A percentile compares a stretch with the other conserved stretches of the same genome.
phyloP scores from a whole-genome alignment of 1,140 invertebrate genomes.

The Delia radicum region DNA sequence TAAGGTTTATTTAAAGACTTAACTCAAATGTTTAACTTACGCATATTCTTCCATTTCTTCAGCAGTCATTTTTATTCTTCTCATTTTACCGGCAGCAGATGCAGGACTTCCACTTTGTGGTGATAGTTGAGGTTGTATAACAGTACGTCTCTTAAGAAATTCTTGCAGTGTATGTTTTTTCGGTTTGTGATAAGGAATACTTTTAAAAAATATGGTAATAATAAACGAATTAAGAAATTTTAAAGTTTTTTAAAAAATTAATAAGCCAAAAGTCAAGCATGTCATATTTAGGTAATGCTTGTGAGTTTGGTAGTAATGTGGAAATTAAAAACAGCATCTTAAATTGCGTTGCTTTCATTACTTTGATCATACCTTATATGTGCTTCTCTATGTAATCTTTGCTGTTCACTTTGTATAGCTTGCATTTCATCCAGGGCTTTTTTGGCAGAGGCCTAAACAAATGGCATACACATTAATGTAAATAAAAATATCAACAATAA shows the following conservation, averaged over 20 bases:
- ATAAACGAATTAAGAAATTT: neutral
- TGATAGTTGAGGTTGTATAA: constrained; percentile 40
- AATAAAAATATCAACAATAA: neutral
- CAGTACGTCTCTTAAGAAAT: constrained; percentile 60
- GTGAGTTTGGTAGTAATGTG: no score
- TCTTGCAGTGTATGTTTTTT: constrained; percentile 68
- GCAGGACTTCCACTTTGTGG: constrained; percentile 38
- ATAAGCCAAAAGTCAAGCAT: no score
- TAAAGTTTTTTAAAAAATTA: no score
- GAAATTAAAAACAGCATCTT: no score
- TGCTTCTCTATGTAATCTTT: constrained; percentile 66
- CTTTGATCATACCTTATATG: constrained; percentile 49
- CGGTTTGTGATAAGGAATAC: constrained; percentile 72
- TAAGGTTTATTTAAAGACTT: no score
- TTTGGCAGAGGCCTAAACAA: constrained; percentile 56
- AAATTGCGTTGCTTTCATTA: no score
- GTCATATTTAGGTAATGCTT: no score
- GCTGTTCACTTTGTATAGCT: constrained; percentile 59
- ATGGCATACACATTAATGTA: neutral
- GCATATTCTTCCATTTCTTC: constrained; percentile 57
- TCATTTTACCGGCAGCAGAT: constrained; percentile 33
- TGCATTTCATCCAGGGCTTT: constrained; percentile 55
- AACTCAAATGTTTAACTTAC: constrained; percentile 53
- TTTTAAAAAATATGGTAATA: constrained; percentile 23
- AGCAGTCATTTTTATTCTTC: constrained; percentile 56